Base-by-base conservation (phyloP, 2,797 vertebrate species). In the Phrynocephalus guinanensis region DNA sequence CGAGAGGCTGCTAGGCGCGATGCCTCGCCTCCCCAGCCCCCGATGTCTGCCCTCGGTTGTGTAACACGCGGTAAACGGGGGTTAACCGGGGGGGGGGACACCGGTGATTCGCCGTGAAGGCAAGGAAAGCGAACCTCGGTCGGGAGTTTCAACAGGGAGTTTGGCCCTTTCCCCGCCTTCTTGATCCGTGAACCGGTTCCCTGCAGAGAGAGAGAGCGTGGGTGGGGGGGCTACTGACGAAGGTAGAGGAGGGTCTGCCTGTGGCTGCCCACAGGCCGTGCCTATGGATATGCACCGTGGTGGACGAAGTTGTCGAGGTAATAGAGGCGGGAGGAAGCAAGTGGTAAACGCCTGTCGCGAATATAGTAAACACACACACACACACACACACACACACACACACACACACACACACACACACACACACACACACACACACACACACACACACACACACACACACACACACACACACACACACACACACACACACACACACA, bases 61-160 rank as follows among this genome's bases (percentile, higher is more conserved):
- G 73, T 87, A 70, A 68, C 79, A 86, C 87, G 44, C 76, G 7
- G 28, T 60, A 2, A 68, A 33, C 1, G 30, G 13, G 48, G 15
- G 0, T 28, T 60, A 18, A 52, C 6, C n/a, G n/a, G n/a, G n/a
- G n/a, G n/a, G n/a, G n/a, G n/a, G n/a, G n/a, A n/a, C n/a, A 67
- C 11, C 20, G 67, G 81, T 86, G 81, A 89, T 80, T 84, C 81
- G 33, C 79, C 85, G 60, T 30, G 81, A 50, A 30, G 73, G 73
- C 38, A 68, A 26, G 24, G 52, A 15, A 60, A 20, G 73, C 18
- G 44, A 56, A 2, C 13, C 0, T 38, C 48, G 48, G 6, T 5
- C 30, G 28, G 63, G 22, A 52, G 67, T 18, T 77, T 68, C 26
- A 13, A 20, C 13, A 44, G 33, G 70, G 66, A 70, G 52, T 30